A percentile compares a stretch with the other conserved stretches of the same genome.
phyloP scores from a whole-genome alignment of 2,888 invertebrate genomes.

The Diplolepis rosae region DNA sequence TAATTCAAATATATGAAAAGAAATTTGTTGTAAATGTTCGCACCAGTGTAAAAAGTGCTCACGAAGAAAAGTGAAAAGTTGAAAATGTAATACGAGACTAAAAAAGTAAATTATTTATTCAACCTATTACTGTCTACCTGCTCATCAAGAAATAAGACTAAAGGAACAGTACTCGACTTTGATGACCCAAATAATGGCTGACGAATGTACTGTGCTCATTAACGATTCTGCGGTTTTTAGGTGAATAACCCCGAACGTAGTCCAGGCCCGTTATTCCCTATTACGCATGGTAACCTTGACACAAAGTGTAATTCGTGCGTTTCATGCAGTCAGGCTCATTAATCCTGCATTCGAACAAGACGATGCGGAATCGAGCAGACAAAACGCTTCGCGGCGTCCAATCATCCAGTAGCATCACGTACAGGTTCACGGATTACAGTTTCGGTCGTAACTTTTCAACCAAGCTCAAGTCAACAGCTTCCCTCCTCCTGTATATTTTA shows the following conservation, averaged over 20 bases:
- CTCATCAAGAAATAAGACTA: neutral
- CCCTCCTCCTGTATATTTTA: slow-evolving; percentile 40
- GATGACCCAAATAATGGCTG: neutral
- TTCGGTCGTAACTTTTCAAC: slow-evolving; percentile 27
- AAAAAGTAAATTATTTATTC: neutral
- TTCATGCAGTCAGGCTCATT: neutral
- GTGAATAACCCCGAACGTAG: neutral
- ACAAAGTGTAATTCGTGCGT: neutral
- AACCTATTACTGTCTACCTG: neutral
- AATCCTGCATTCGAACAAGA: neutral
- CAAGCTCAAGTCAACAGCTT: slow-evolving; percentile 37
- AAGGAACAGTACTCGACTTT: neutral
- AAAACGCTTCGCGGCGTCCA: neutral
- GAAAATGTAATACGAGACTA: too few species aligned
- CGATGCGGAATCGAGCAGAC: neutral
- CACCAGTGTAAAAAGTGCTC: too few species aligned
- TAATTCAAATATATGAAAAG: too few species aligned
- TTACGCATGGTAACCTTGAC: neutral
- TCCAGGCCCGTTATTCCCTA: neutral
- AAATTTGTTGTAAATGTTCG: too few species aligned
- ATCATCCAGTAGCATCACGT: slow-evolving; percentile 44
- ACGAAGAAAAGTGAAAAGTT: too few species aligned
- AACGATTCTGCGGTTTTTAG: neutral
- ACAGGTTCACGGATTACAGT: slow-evolving; percentile 34
- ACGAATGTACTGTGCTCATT: neutral